These are phyloP conservation scores for Oscheius sp. DNA, from an alignment of 1,140 invertebrate genomes.

Conservation along the genomic window DNA sequence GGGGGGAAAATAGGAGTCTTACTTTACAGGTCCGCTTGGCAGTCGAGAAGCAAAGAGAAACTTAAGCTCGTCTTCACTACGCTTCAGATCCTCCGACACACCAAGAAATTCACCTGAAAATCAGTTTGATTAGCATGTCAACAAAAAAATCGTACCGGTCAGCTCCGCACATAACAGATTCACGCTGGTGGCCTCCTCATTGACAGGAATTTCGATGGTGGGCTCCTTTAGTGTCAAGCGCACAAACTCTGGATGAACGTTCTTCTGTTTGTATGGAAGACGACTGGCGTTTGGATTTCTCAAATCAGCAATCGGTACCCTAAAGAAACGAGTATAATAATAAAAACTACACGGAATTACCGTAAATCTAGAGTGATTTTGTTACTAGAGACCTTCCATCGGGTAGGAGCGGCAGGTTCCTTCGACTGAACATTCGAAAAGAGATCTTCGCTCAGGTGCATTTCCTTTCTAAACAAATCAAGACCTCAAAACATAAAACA, in stretches of 20 bases:
- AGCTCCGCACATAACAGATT: constrained; percentile 18
- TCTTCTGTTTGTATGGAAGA: constrained; percentile 21
- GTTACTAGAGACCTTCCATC: constrained; percentile 1
- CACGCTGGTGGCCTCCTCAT: background rate
- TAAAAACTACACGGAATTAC: background rate
- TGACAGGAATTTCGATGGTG: constrained; percentile 10
- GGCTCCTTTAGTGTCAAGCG: constrained; percentile 16
- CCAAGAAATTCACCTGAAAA: constrained; percentile 8
- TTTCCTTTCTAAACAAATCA: background rate
- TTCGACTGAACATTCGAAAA: constrained; percentile 2
- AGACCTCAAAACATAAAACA: background rate
- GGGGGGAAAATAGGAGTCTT: background rate
- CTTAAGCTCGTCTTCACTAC: background rate
- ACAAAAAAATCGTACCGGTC: background rate
- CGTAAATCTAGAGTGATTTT: background rate
- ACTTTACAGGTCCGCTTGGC: background rate
- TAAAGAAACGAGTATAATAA: background rate
- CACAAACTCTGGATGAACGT: constrained; percentile 25
- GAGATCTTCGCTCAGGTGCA: constrained; percentile 32
- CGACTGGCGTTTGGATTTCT: constrained; percentile 22
- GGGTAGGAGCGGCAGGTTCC: background rate
- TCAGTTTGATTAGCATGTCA: background rate
- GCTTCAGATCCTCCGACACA: constrained; percentile 3
- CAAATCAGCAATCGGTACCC: constrained; percentile 27
- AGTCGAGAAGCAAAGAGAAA: constrained; percentile 8